phyloP scores from a whole-genome alignment of 2,888 invertebrate genomes.

The Drosophila neoperkinsi region DNA sequence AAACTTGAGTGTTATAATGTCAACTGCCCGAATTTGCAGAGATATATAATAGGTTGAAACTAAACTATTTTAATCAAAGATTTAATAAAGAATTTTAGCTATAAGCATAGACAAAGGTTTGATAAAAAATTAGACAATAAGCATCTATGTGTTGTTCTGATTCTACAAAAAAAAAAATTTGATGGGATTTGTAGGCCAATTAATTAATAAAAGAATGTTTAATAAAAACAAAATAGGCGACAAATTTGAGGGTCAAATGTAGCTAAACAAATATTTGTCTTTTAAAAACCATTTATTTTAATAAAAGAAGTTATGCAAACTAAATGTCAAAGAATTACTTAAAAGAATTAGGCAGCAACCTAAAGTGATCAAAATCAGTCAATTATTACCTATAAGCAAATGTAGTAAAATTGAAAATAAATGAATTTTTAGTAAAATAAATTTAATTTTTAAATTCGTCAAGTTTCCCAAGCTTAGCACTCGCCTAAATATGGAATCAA shows the following conservation, averaged over 20 bases:
- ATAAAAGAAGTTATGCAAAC: too few species aligned
- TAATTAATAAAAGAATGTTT: too few species aligned
- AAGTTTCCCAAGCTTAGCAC: conserved; percentile 9
- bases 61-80: background rate
- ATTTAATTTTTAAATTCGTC: background rate
- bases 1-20: background rate
- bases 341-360: background rate
- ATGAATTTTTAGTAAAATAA: background rate
- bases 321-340: background rate
- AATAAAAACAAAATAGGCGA: too few species aligned
- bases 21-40: background rate
- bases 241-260: background rate
- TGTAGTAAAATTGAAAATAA: background rate
- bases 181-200: background rate
- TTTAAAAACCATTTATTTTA: too few species aligned
- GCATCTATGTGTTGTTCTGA: background rate
- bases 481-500: conserved; percentile 14
- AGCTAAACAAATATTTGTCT: background rate
- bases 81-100: background rate
- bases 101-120: background rate
- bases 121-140: background rate
- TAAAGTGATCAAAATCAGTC: background rate
- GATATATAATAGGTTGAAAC: background rate
- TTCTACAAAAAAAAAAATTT: background rate
- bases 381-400: background rate